Evolutionary conservation across 2,113 vertebrate genomes (phyloP), one percentile per base, ranked within the genome.

Genomic region (Clinocottus analis): DNA sequence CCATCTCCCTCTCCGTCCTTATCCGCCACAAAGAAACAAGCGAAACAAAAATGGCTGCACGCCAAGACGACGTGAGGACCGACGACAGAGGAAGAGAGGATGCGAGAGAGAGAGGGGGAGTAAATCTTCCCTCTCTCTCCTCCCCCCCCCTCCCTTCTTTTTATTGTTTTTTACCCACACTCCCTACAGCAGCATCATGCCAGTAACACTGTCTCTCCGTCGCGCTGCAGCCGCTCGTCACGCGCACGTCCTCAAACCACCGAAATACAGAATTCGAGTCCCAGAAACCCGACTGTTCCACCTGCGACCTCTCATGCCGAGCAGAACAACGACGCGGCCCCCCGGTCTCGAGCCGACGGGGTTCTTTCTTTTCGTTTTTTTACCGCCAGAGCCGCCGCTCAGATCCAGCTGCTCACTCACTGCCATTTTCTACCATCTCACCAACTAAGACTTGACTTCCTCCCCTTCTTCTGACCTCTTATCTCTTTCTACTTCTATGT

Each of bases 131-230:
- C 71, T 2, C 6, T 67, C 14, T 63, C 47, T 64, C 75, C 63
- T 72, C 76, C 83, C 59, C 39, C 11, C 29, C 19, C 11, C 6
- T 56, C 39, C 11, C 29, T 14, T 5, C 6, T 56, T 56, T 31
- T 29, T 58, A 16, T 68, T 74, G n/a, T 76, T 83, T 82, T 85
- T 70, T 90, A 75, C 66, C 70, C 49, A 84, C 88, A 87, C 81
- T 87, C 78, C 80, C 17, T 43, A 63, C 87, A 91, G 92, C 92
- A 55, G 77, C 49, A 70, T 23, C 87, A 91, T 92, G 92, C 93
- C 92, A 90, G 64, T 82, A 78, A 74, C 77, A 88, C 82, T 83
- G 79, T 80, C 72, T 86, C 90, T 83, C 84, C 79, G 81, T 77
- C 39, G 80, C 80, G 68, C 73, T 27, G 61, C 75, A 73, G 82